phyloP scores from a whole-genome alignment of 2,797 vertebrate species.

The Tinamus major region DNA sequence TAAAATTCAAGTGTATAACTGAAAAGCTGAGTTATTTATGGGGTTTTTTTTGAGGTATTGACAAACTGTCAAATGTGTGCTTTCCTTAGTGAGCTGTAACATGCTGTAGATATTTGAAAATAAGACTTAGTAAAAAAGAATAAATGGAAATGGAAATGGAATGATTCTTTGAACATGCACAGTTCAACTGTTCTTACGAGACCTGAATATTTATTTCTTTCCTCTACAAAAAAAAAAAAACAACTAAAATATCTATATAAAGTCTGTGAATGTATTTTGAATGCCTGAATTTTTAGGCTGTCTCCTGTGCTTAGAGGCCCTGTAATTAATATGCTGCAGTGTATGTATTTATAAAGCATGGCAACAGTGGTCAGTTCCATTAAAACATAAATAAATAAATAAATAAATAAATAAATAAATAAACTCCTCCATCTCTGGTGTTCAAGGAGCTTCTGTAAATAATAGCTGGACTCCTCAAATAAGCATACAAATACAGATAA shows the following conservation, averaged over 20 bases:
- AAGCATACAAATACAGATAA: not conserved
- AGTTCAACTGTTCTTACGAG: not conserved
- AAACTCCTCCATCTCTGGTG: not conserved
- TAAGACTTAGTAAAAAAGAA: not conserved
- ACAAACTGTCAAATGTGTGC: not conserved
- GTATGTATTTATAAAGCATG: not conserved
- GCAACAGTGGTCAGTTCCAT: not conserved
- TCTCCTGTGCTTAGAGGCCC: not conserved
- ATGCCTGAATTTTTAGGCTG: not conserved
- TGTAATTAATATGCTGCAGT: not conserved
- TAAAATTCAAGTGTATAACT: not conserved
- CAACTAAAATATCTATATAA: not conserved
- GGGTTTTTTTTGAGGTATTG: not conserved
- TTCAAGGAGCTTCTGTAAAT: not conserved
- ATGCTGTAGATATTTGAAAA: not conserved
- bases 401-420: not conserved
- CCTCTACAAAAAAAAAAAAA: not conserved
- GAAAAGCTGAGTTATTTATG: not conserved
- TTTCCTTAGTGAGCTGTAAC: not conserved
- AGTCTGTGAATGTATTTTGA: not conserved
- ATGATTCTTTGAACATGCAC: not conserved
- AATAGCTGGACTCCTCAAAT: not conserved
- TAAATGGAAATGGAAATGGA: fast-evolving
- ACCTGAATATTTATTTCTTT: not conserved
- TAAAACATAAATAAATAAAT: not conserved